Evolutionary conservation across 2,113 vertebrate species (phyloP), one percentile per base, ranked within the genome.

Genomic region (Podilymbus podiceps): DNA sequence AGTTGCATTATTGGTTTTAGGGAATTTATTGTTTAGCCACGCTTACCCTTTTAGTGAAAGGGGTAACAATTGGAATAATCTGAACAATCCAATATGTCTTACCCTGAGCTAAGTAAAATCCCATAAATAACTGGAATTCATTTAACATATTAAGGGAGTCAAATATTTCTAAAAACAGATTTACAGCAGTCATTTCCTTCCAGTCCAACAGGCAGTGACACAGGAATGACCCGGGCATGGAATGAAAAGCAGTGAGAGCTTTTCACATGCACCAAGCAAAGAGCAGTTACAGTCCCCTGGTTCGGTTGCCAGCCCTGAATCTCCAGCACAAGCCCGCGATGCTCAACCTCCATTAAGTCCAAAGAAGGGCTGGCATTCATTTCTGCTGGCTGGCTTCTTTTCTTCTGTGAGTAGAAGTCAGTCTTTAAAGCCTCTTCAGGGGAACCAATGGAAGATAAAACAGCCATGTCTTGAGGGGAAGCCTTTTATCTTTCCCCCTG

Each of bases 111-210:
- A 95, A 97, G 74, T 88, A 66, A 94, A 95, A 89, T 95, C 94
- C 95, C 94, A 87, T 97, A 97, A 97, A 97, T 93, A 97, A 96
- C 95, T 94, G 93, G 76, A 97, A 97, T 88, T 93, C 94, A 96
- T 86, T 97, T 95, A 94, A 83, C 31, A 59, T 94, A 83, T 94
- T 93, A 85, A 91, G 69, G 84, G 80, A 96, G 96, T 97, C 82
- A 94, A 46, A 89, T 95, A 93, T 96, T 95, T 96, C 93, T 94
- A 93, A 90, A 94, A 89, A 87, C 85, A 97, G 94, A 97, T 97
- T 97, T 97, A 97, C 95, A 96, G 88, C 96, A 96, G 93, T 96
- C 94, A 97, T 97, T 97, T 97, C 96, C 97, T 97, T 90, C 93
- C 85, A 97, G 92, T 96, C 94, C 91, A 89, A 73, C 93, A 95